These are phyloP conservation scores for Leptopilina myrica DNA, from an alignment of 2,888 invertebrate species.

Conservation along the genomic window DNA sequence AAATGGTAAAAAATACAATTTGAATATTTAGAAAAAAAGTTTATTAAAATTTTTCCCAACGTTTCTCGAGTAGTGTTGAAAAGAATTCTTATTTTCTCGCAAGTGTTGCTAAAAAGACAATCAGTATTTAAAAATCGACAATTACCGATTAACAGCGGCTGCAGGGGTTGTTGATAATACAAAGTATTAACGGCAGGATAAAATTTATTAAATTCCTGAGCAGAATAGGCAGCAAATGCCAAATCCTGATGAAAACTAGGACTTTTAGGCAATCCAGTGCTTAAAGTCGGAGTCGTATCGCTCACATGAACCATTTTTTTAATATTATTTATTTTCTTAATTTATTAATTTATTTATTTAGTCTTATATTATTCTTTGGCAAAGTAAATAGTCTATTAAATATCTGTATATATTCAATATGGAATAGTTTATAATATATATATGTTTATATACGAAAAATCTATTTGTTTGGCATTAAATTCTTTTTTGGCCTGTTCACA, in stretches of 20 bases:
- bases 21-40: too few relatives aligned
- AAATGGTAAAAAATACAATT: background rate
- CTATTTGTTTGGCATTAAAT: too few relatives aligned
- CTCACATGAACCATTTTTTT: slow-evolving; percentile 72
- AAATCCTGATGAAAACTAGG: slow-evolving; percentile 91
- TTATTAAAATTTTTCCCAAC: too few relatives aligned
- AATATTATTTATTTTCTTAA: background rate
- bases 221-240: slow-evolving; percentile 51
- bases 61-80: too few relatives aligned
- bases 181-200: slow-evolving; percentile 65
- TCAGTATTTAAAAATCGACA: background rate
- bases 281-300: slow-evolving; percentile 69
- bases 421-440: too few relatives aligned
- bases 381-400: too few relatives aligned
- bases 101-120: background rate
- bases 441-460: too few relatives aligned
- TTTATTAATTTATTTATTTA: background rate
- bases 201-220: slow-evolving; percentile 59
- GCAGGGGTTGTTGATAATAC: slow-evolving; percentile 73
- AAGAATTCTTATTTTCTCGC: too few relatives aligned
- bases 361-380: too few relatives aligned
- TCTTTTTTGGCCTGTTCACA: too few relatives aligned
- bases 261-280: slow-evolving; percentile 87
- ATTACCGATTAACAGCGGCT: slow-evolving; percentile 73
- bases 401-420: slow-evolving; percentile 2